Percentiles rank a stretch among this genome's conserved stretches.
Conservation (phyloP, 2,888 invertebrate species). For the Yponomeuta plumbellus region DNA sequence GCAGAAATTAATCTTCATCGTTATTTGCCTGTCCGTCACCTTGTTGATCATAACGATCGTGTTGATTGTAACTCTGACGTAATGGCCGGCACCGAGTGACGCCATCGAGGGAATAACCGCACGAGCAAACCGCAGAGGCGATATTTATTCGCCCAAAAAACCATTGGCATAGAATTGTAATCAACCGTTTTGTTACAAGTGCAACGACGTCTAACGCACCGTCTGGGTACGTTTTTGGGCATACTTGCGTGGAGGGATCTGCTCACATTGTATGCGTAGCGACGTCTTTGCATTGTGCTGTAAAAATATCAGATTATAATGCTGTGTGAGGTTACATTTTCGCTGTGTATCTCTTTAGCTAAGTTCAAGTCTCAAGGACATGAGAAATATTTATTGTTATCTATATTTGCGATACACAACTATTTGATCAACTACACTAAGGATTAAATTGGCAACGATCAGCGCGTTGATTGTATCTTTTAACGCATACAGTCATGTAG, state of each 20-base stretch:
- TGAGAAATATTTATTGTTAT: background rate
- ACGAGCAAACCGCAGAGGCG: slow-evolving; percentile 5
- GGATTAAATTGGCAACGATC: too few relatives aligned
- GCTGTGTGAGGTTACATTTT: background rate
- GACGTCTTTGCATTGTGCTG: background rate
- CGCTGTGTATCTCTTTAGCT: background rate
- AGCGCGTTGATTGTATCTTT: too few relatives aligned
- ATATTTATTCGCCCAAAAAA: slow-evolving; percentile 17
- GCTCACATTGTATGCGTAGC: background rate
- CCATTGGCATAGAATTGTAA: slow-evolving; percentile 8
- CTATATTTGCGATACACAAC: background rate
- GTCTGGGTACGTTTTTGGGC: background rate
- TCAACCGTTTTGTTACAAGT: slow-evolving; percentile 2
- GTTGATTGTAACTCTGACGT: slow-evolving; percentile 67
- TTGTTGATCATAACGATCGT: slow-evolving; percentile 86
- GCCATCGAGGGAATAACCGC: background rate
- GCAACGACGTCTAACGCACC: background rate
- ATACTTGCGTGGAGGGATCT: background rate
- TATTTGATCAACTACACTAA: background rate
- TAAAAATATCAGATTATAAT: background rate
- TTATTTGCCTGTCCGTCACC: slow-evolving; percentile 88
- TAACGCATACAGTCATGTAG: too few relatives aligned
- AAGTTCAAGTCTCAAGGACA: background rate
- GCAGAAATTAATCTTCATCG: slow-evolving; percentile 93
- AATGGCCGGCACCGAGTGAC: slow-evolving; percentile 27